Conservation (phyloP, 2,797 vertebrate species). For the Pangasius mekongensis region DNA sequence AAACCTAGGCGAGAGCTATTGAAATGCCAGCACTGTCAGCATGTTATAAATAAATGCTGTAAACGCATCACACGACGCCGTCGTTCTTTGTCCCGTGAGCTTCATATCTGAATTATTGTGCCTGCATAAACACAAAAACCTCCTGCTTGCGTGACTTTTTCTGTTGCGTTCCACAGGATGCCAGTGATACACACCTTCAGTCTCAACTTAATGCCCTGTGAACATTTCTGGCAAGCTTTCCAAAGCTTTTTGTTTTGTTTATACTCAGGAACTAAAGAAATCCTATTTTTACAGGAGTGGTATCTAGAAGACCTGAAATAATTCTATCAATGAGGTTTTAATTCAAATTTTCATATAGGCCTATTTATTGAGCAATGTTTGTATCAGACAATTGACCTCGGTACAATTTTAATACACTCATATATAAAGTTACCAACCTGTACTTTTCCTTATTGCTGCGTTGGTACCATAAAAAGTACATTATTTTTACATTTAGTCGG, state of each 20-base stretch:
- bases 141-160: neutral
- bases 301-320: neutral
- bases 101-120: neutral
- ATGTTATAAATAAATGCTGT: neutral
- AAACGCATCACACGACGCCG: neutral
- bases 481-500: neutral
- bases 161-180: neutral
- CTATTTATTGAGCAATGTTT: neutral
- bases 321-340: neutral
- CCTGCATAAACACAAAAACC: neutral
- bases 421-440: neutral
- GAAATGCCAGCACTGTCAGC: neutral
- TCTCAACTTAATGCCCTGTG: neutral
- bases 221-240: neutral
- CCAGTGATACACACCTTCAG: neutral
- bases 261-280: neutral
- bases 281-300: neutral
- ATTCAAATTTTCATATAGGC: too few relatives aligned
- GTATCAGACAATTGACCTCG: neutral
- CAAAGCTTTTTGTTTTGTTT: neutral
- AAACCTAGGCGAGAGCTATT: neutral
- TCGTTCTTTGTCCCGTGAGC: neutral
- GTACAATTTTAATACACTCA: neutral
- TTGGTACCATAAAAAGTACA: neutral
- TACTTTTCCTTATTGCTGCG: neutral